Conservation (phyloP, 2,797 vertebrate species). For the Potorous gilbertii region DNA sequence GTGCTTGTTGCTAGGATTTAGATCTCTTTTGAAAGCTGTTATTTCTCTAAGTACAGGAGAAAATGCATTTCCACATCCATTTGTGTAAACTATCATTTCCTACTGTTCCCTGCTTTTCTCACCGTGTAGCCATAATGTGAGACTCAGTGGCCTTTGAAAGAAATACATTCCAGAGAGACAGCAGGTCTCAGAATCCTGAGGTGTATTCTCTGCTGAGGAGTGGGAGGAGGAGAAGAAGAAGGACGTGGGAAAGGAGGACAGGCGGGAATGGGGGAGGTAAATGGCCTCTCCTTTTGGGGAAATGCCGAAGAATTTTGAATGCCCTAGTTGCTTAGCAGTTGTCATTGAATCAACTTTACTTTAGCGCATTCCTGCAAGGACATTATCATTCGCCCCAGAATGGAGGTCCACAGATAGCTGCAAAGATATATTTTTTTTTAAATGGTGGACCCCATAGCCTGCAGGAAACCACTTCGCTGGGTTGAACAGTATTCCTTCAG, state of each 20-base stretch:
- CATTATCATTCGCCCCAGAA: conserved; percentile 64
- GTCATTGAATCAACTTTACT: conserved; percentile 73
- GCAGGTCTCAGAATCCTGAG: conserved; percentile 47
- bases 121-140: conserved; percentile 72
- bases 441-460: conserved; percentile 58
- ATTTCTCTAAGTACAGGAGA: conserved; percentile 78
- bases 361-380: conserved; percentile 71
- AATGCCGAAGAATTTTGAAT: conserved; percentile 67
- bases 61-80: conserved; percentile 78
- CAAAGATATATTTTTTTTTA: conserved; percentile 43
- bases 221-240: conserved; percentile 18
- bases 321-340: conserved; percentile 69
- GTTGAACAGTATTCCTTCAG: conserved; percentile 77
- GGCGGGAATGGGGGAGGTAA: conserved; percentile 30
- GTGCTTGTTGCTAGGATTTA: conserved; percentile 78
- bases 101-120: conserved; percentile 78
- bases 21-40: conserved; percentile 80
- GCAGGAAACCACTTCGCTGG: conserved; percentile 78
- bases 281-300: conserved; percentile 60
- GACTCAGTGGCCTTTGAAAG: conserved; percentile 74
- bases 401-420: conserved; percentile 70
- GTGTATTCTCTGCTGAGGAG: not conserved
- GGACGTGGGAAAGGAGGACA: conserved; percentile 61
- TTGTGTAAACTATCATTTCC: conserved; percentile 79
- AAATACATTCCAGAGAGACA: conserved; percentile 70